These are phyloP conservation scores for Tinamus major DNA, from an alignment of 2,797 vertebrate species.

Conservation along the genomic window DNA sequence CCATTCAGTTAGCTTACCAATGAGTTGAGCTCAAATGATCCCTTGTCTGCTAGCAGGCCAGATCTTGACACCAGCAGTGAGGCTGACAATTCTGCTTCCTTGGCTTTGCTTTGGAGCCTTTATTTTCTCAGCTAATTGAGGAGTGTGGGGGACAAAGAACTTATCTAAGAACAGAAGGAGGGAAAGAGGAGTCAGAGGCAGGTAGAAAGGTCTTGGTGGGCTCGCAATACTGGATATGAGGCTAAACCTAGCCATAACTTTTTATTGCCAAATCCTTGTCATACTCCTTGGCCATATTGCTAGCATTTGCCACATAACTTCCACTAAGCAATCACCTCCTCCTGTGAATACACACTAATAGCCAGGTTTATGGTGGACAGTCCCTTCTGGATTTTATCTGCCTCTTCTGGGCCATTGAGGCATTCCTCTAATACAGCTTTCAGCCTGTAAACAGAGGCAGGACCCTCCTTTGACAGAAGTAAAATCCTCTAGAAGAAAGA, in stretches of 20 bases:
- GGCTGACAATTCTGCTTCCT: background rate
- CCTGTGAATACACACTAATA: fast-evolving
- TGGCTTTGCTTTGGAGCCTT: background rate
- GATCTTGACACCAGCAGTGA: background rate
- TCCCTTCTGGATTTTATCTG: background rate
- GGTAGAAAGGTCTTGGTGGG: background rate
- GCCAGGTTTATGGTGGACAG: background rate
- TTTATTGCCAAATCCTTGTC: background rate
- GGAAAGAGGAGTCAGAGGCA: background rate
- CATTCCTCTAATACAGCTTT: background rate
- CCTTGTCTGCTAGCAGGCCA: constrained; percentile 16
- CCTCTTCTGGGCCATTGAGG: background rate
- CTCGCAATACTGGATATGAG: background rate
- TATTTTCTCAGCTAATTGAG: fast-evolving
- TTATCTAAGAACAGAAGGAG: background rate
- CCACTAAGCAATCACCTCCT: background rate
- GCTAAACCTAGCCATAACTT: background rate
- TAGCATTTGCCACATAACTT: background rate
- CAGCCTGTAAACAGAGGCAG: background rate
- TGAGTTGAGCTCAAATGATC: background rate
- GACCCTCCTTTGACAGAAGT: background rate
- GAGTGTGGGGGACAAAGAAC: background rate
- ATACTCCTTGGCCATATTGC: background rate
- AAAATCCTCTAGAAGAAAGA: background rate
- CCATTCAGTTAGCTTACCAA: background rate